Conservation (phyloP, 1,140 invertebrate genomes). For the Trypoxylus dichotomus region DNA sequence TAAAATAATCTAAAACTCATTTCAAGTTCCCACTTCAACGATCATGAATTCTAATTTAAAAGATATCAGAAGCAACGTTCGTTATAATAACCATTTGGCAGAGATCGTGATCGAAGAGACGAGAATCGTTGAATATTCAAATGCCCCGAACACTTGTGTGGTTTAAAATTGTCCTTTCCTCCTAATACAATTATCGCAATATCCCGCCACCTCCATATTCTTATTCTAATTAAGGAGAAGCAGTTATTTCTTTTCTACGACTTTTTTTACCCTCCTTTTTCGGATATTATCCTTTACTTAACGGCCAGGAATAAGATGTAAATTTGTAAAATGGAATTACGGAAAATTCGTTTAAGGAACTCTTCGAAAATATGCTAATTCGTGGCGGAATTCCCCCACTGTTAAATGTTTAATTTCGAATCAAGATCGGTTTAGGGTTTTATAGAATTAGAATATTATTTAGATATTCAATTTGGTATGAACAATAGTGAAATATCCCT, state of each 20-base stretch:
- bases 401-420: neutral
- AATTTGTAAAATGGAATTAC: constrained; percentile 16
- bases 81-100: neutral
- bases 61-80: neutral
- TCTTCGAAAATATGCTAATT: constrained; percentile 13
- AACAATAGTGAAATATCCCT: too few species aligned
- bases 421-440: neutral
- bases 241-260: constrained; percentile 6
- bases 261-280: neutral
- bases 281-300: constrained; percentile 19
- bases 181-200: constrained; percentile 5
- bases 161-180: neutral
- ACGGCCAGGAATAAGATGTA: neutral
- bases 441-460: neutral
- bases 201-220: neutral
- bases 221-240: constrained; percentile 1
- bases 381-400: neutral
- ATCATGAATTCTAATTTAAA: too few species aligned
- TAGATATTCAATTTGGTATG: too few species aligned
- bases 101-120: neutral
- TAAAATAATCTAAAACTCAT: too few species aligned
- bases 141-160: neutral
- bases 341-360: constrained; percentile 6
- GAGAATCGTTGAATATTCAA: constrained; percentile 1
- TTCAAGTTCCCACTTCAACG: too few species aligned